Conservation (phyloP, 1,140 invertebrate genomes). For the Drosophila equinoxialis region DNA sequence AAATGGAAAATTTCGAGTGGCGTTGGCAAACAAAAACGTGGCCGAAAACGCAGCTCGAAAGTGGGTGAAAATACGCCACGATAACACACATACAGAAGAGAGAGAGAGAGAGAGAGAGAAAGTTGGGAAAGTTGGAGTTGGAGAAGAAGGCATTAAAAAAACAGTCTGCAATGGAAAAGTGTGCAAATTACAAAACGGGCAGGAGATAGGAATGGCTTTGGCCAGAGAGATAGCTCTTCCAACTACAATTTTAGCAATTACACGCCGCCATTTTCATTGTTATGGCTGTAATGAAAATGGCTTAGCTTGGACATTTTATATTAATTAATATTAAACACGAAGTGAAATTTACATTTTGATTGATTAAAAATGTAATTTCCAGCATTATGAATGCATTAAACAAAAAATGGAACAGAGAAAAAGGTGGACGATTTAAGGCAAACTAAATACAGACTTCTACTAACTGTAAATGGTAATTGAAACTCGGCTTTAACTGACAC, state of each 20-base stretch:
- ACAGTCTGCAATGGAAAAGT: conserved; percentile 16
- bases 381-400: conserved; percentile 18
- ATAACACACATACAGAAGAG: conserved; percentile 19
- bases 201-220: conserved; percentile 33
- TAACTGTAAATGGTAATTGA: not conserved
- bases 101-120: conserved; percentile 29
- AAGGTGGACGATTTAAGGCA: not conserved
- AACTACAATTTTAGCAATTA: conserved; percentile 71
- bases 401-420: conserved; percentile 10
- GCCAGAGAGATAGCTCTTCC: conserved; percentile 15
- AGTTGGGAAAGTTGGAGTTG: conserved; percentile 39
- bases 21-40: conserved; percentile 72
- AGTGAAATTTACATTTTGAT: conserved; percentile 75
- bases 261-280: conserved; percentile 67
- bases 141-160: conserved; percentile 43
- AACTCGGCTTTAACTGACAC: conserved; percentile 2
- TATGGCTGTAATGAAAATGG: conserved; percentile 72
- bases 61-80: conserved; percentile 72
- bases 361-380: conserved; percentile 75
- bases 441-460: not conserved
- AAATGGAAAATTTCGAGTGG: conserved; percentile 70
- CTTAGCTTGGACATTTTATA: conserved; percentile 70
- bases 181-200: conserved; percentile 32
- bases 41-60: conserved; percentile 54
- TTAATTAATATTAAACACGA: conserved; percentile 76